Evolutionary conservation across 2,888 invertebrate genomes (phyloP).

Genomic region (Macaria notata): DNA sequence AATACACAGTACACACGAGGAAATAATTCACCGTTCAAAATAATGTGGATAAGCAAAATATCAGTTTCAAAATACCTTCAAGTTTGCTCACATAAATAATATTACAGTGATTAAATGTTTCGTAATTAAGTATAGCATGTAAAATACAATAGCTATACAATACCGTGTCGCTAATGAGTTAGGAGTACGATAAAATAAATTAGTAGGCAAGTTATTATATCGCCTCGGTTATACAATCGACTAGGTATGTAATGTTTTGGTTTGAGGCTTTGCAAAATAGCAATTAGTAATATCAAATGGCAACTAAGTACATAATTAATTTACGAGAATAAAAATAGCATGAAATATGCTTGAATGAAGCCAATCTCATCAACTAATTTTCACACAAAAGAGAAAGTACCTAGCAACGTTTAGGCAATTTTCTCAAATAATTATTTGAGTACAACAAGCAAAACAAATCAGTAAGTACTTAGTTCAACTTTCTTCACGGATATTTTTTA

Average conservation of each 20-base stretch:
- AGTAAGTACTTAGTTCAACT: too few relatives aligned
- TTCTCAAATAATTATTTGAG: too few relatives aligned
- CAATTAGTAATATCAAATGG: too few relatives aligned
- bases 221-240: constrained; percentile 2
- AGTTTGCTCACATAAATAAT: constrained; percentile 5
- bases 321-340: too few relatives aligned
- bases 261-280: constrained; percentile 5
- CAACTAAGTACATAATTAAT: too few relatives aligned
- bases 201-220: constrained; percentile 1
- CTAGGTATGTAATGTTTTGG: not conserved
- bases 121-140: constrained; percentile 4
- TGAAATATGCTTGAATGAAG: too few relatives aligned
- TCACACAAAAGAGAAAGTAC: too few relatives aligned
- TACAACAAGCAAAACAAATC: too few relatives aligned
- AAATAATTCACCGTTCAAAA: constrained; percentile 14
- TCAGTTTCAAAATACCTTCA: constrained; percentile 1
- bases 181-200: constrained; percentile 6
- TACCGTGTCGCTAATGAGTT: constrained; percentile 4
- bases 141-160: constrained; percentile 1
- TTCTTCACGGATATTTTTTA: too few relatives aligned
- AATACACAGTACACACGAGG: constrained; percentile 7
- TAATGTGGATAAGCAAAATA: constrained; percentile 4
- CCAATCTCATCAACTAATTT: too few relatives aligned
- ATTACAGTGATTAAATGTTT: constrained; percentile 8
- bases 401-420: too few relatives aligned